These are phyloP conservation scores for Sebastes aleutianus DNA, from an alignment of 2,797 vertebrate species.

Conservation along the genomic window DNA sequence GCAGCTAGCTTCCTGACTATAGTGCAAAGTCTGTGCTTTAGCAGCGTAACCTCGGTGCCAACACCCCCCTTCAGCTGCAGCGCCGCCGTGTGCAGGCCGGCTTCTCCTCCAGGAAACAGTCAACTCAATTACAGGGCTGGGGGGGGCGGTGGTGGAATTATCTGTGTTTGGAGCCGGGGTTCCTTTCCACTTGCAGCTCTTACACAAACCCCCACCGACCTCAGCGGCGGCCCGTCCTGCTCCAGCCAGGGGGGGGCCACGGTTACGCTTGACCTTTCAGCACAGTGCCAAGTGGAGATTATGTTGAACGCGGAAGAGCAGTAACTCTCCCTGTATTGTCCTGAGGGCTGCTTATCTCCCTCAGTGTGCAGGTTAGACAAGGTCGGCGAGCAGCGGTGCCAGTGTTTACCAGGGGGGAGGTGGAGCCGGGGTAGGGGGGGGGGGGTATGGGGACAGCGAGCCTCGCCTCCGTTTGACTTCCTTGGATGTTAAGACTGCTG, in stretches of 20 bases:
- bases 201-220: constrained; percentile 48
- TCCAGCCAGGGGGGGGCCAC: neutral
- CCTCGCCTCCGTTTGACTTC: constrained; percentile 35
- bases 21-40: neutral
- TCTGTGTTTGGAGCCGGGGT: constrained; percentile 19
- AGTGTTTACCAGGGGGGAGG: constrained; percentile 57
- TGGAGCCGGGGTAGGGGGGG: neutral
- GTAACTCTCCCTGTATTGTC: constrained; percentile 60
- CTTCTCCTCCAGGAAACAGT: constrained; percentile 4
- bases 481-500: constrained; percentile 38
- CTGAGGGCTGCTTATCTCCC: constrained; percentile 77
- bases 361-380: constrained; percentile 69
- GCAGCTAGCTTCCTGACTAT: neutral
- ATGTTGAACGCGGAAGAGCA: constrained; percentile 57
- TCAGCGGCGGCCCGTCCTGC: constrained; percentile 12
- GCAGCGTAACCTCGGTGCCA: neutral
- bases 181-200: constrained; percentile 58
- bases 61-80: neutral
- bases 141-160: neutral
- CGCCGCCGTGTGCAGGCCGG: neutral
- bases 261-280: constrained; percentile 74
- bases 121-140: constrained; percentile 25
- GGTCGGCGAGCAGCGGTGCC: constrained; percentile 59
- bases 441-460: neutral
- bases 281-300: constrained; percentile 59